Conservation (phyloP, 2,888 invertebrate genomes). For the Drosophila melanocephala region DNA sequence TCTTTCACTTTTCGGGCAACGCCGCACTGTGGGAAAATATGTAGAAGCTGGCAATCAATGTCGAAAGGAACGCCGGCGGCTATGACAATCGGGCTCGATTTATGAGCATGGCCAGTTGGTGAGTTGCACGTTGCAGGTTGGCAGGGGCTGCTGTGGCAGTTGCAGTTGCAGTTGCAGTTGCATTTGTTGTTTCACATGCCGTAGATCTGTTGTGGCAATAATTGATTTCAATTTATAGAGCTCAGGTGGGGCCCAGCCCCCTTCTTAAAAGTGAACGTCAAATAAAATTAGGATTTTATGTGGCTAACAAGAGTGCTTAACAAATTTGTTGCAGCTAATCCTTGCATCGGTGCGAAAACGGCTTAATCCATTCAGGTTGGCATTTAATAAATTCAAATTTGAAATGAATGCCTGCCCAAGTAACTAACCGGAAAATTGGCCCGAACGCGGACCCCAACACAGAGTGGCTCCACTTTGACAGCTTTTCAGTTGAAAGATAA, state of each 20-base stretch:
- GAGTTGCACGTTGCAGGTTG: neutral
- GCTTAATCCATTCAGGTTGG: slow-evolving; percentile 29
- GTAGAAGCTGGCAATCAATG: slow-evolving; percentile 80
- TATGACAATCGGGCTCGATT: slow-evolving; percentile 74
- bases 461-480: slow-evolving; percentile 28
- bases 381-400: slow-evolving; percentile 23
- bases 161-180: slow-evolving; percentile 35
- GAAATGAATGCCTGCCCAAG: slow-evolving; percentile 13
- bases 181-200: slow-evolving; percentile 64
- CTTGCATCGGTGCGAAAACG: slow-evolving; percentile 20
- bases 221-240: slow-evolving; percentile 77
- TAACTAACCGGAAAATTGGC: slow-evolving; percentile 52
- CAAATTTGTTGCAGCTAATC: slow-evolving; percentile 48
- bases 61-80: slow-evolving; percentile 72
- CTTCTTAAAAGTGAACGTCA: slow-evolving; percentile 41
- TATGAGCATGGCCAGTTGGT: slow-evolving; percentile 60
- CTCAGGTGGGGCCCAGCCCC: slow-evolving; percentile 54
- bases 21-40: slow-evolving; percentile 77
- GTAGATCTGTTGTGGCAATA: slow-evolving; percentile 72
- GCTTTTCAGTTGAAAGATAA: slow-evolving; percentile 20
- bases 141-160: slow-evolving; percentile 1
- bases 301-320: slow-evolving; percentile 49
- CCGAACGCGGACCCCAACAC: neutral
- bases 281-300: slow-evolving; percentile 65
- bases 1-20: slow-evolving; percentile 74